Conservation (phyloP, 2,797 vertebrate species). For the Myotis findleyi region DNA sequence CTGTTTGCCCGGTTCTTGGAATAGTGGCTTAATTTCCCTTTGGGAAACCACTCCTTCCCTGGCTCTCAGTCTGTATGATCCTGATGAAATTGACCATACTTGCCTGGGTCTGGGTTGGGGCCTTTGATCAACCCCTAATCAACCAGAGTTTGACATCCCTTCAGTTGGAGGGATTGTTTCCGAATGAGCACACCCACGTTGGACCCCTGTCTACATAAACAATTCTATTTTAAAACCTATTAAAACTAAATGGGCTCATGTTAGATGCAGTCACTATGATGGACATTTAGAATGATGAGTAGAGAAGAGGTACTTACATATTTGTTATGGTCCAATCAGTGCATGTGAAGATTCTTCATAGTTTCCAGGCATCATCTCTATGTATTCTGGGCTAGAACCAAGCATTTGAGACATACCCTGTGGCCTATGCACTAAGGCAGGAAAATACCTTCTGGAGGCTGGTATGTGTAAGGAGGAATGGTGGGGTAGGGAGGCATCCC, state of each 20-base stretch:
- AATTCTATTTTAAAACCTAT: neutral
- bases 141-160: neutral
- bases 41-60: neutral
- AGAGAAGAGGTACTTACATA: neutral
- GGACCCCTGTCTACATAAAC: neutral
- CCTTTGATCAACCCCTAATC: neutral
- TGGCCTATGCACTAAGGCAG: neutral
- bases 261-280: neutral
- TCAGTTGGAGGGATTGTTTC: neutral
- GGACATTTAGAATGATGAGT: neutral
- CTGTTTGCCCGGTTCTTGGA: neutral
- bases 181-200: neutral
- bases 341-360: neutral
- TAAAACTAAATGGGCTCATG: neutral
- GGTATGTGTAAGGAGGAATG: neutral
- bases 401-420: neutral
- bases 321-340: neutral
- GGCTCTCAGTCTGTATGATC: neutral
- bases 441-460: neutral
- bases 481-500: fast-evolving
- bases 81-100: neutral
- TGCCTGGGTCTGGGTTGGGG: neutral
- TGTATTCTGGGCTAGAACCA: neutral
- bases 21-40: neutral
- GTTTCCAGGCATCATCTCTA: neutral